These are phyloP conservation scores for Ostrea edulis DNA, from an alignment of 1,140 invertebrate species.

Conservation along the genomic window DNA sequence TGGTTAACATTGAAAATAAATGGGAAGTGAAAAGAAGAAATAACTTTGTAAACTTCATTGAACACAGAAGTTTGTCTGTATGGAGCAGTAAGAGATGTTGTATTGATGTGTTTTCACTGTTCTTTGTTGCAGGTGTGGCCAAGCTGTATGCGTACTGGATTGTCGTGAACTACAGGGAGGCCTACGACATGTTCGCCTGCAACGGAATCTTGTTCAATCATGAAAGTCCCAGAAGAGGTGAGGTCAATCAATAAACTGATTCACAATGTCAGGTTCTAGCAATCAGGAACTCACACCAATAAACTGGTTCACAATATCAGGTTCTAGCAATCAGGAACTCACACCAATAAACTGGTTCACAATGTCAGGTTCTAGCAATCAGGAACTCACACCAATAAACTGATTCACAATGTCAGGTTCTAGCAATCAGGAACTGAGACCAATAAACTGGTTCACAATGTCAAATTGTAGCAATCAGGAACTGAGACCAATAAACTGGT, in stretches of 20 bases:
- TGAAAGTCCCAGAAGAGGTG: slow-evolving; percentile 96
- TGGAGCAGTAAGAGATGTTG: not conserved
- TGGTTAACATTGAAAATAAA: too few relatives aligned
- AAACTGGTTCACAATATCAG: not conserved
- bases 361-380: not conserved
- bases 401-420: not conserved
- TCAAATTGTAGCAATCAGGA: too few relatives aligned
- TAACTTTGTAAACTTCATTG: too few relatives aligned
- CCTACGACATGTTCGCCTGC: slow-evolving; percentile 98
- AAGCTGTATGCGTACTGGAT: slow-evolving; percentile 99
- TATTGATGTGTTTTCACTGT: not conserved
- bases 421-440: not conserved
- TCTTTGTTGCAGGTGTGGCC: slow-evolving; percentile 86
- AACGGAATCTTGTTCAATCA: slow-evolving; percentile 99
- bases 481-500: too few relatives aligned
- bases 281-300: not conserved
- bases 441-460: not conserved
- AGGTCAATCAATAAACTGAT: slow-evolving; percentile 21
- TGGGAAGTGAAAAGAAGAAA: too few relatives aligned
- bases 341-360: not conserved
- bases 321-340: not conserved
- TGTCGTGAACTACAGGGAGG: slow-evolving; percentile 98
- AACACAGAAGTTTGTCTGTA: too few relatives aligned
- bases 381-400: not conserved
- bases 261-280: not conserved